Evolutionary conservation across 2,888 invertebrate genomes (phyloP).

Genomic region (Oscheius sp.): DNA sequence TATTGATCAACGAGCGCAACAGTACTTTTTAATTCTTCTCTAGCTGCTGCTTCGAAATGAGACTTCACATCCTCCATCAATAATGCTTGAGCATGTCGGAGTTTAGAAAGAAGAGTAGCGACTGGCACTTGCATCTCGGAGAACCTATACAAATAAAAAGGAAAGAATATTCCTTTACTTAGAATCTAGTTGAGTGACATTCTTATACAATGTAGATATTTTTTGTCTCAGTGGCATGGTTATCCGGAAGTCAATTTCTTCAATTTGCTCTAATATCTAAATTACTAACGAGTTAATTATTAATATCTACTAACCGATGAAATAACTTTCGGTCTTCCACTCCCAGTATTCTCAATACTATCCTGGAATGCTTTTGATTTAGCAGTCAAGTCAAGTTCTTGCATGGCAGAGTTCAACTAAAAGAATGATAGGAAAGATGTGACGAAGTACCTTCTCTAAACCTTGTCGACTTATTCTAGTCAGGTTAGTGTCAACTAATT

Average conservation of each 20-base stretch:
- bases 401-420: conserved; percentile 49
- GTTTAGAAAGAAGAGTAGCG: conserved; percentile 49
- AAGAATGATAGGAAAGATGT: not conserved
- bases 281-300: not conserved
- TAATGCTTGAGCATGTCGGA: conserved; percentile 60
- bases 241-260: conserved; percentile 49
- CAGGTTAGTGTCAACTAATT: conserved; percentile 48
- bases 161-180: conserved; percentile 30
- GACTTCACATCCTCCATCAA: conserved; percentile 53
- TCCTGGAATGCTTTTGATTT: conserved; percentile 50
- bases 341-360: conserved; percentile 35
- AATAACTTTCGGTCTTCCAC: conserved; percentile 50
- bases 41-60: conserved; percentile 53
- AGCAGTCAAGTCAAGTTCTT: conserved; percentile 47
- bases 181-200: conserved; percentile 47
- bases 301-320: conserved; percentile 32
- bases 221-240: conserved; percentile 46
- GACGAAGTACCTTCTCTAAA: conserved; percentile 39
- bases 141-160: conserved; percentile 33
- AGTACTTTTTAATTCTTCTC: conserved; percentile 50
- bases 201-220: conserved; percentile 40
- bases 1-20: conserved; percentile 49
- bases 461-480: conserved; percentile 44
- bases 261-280: conserved; percentile 53
- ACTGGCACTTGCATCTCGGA: conserved; percentile 54